These are phyloP conservation scores for Dysdera silvatica DNA, from an alignment of 1,140 invertebrate genomes.

Conservation along the genomic window DNA sequence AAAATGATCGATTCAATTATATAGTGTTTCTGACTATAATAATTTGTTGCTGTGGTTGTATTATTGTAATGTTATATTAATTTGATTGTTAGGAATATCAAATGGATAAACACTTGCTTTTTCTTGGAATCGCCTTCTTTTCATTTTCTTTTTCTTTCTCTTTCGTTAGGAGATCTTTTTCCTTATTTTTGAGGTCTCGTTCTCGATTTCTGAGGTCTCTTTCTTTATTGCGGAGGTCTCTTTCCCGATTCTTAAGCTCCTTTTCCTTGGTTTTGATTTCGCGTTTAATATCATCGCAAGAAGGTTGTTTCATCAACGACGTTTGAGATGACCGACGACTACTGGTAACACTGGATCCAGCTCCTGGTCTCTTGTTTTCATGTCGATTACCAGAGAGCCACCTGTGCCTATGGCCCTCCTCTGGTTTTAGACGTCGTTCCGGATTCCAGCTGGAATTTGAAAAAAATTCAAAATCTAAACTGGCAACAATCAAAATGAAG, in stretches of 20 bases:
- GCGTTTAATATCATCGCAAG: neutral
- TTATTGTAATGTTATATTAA: too few species aligned
- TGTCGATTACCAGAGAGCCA: slow-evolving; percentile 44
- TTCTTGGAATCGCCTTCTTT: too few species aligned
- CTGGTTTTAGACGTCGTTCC: slow-evolving; percentile 80
- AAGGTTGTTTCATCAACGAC: neutral
- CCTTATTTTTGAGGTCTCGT: too few species aligned
- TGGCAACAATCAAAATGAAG: neutral
- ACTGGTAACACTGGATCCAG: neutral
- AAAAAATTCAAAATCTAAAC: neutral
- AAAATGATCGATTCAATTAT: too few species aligned
- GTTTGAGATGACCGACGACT: neutral
- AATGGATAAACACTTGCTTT: too few species aligned
- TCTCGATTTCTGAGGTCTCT: too few species aligned
- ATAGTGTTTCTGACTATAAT: too few species aligned
- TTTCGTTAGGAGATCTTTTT: too few species aligned
- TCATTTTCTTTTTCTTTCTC: too few species aligned
- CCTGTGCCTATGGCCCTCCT: slow-evolving; percentile 60
- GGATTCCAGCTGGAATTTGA: slow-evolving; percentile 75
- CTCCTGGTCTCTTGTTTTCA: slow-evolving; percentile 3
- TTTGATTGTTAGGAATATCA: too few species aligned
- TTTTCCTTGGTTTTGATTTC: neutral
- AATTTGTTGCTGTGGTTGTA: too few species aligned
- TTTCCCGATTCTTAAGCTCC: too few species aligned
- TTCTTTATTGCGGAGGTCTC: neutral